These are phyloP conservation scores for Discoglossus pictus DNA, from an alignment of 2,797 vertebrate genomes.

Conservation along the genomic window DNA sequence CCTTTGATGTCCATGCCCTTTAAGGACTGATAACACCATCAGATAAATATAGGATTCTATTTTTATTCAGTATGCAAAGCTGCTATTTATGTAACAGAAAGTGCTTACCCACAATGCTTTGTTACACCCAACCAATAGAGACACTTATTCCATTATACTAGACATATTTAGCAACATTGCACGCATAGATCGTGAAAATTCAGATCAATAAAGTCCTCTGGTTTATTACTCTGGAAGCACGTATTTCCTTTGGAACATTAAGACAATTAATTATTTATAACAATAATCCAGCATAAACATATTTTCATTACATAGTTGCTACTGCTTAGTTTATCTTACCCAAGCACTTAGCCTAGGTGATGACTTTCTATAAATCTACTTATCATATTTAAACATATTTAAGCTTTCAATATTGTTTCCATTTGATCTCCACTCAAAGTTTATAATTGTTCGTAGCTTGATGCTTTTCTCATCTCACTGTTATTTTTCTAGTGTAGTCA, in stretches of 20 bases:
- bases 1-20: no score
- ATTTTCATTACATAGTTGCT: conserved; percentile 2
- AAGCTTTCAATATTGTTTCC: no score
- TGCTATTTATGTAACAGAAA: neutral
- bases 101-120: conserved; percentile 10
- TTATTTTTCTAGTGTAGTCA: no score
- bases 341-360: neutral
- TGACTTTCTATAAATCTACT: no score
- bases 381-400: no score
- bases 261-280: conserved; percentile 5
- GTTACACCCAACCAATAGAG: neutral
- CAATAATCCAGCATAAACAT: neutral
- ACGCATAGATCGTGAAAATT: conserved; percentile 1
- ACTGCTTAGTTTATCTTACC: neutral
- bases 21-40: no score
- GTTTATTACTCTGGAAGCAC: neutral
- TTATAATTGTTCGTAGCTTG: no score
- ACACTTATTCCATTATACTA: conserved; percentile 2
- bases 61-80: neutral
- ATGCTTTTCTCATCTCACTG: no score
- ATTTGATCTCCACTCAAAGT: no score
- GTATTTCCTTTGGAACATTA: neutral
- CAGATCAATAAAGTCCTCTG: neutral
- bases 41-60: no score
- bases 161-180: conserved; percentile 13